phyloP scores from a whole-genome alignment of 2,888 invertebrate genomes.

The Caradrina clavipalpis region DNA sequence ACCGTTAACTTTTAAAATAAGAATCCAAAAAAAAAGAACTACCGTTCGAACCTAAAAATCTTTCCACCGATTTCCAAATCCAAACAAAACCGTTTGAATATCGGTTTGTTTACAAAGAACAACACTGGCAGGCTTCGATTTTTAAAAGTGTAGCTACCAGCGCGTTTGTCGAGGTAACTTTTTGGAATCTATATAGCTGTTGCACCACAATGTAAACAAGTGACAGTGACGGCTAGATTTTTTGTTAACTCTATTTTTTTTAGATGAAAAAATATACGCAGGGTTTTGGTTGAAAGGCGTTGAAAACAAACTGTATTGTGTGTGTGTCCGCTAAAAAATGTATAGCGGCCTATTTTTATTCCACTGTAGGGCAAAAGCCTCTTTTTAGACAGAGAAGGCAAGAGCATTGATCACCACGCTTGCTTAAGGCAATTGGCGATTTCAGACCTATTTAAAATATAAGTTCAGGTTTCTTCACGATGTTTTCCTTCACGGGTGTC shows the following conservation, averaged over 20 bases:
- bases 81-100: conserved; percentile 20
- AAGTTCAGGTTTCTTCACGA: too few relatives aligned
- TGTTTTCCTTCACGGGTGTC: too few relatives aligned
- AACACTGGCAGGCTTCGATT: conserved; percentile 30
- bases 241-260: conserved; percentile 13
- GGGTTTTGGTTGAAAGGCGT: background rate
- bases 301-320: background rate
- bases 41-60: background rate
- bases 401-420: too few relatives aligned
- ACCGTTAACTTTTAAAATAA: too few relatives aligned
- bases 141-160: conserved; percentile 25
- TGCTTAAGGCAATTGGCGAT: too few relatives aligned
- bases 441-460: too few relatives aligned
- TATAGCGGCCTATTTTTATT: too few relatives aligned
- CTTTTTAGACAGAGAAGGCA: too few relatives aligned
- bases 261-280: background rate
- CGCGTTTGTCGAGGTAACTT: background rate
- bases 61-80: background rate
- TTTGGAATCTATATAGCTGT: conserved; percentile 24
- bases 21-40: background rate
- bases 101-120: background rate
- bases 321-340: too few relatives aligned
- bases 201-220: conserved; percentile 41
- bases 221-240: background rate
- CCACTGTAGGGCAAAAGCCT: too few relatives aligned